Evolutionary conservation across 2,888 invertebrate genomes (phyloP), one percentile per base, ranked within the genome.

Genomic region (Ormyrus thymus): DNA sequence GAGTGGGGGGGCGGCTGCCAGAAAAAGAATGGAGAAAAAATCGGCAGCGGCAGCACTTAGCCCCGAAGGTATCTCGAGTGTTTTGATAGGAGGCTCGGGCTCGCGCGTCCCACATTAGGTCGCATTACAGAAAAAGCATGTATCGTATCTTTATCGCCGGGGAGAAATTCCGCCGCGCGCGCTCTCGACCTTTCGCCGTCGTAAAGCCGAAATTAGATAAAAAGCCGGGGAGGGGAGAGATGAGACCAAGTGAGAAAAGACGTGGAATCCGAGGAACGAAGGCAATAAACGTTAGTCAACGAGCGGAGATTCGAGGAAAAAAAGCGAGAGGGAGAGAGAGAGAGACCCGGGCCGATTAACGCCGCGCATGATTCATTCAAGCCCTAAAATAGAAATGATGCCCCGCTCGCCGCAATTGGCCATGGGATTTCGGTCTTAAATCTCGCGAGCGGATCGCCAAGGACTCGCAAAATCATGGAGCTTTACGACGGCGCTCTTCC

Each of bases 331-430:
- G 53, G 43, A 53, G 48, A 56, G 13, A 10, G 51, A 45, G 45
- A 8, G 46, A 15, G 48, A 58, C 29, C 48, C 61, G 53, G 51
- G 55, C 29, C 72, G 74, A 69, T 78, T 77, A 77, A 66, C 64
- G 51, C 56, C 29, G 66, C 43, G 68, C 71, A 79, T 86, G 86
- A 86, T 85, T 87, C 86, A 86, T 84, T 84, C 81, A 53, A 75
- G 76, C 84, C 84, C 86, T 83, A 85, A 89, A 89, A 89, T 88
- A 89, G 86, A 86, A 85, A 84, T 87, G 87, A 89, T 84, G 85
- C 83, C 58, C 82, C 69, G 15, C 8, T 29, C 29, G 53, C 81
- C 78, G 83, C 83, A 83, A 83, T 86, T 85, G 83, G 83, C 82
- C 78, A 59, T 43, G 74, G 80, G 81, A 72, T 82, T 83, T 82